Conservation (phyloP, 2,797 vertebrate genomes). For the Chrysocyon brachyurus region DNA sequence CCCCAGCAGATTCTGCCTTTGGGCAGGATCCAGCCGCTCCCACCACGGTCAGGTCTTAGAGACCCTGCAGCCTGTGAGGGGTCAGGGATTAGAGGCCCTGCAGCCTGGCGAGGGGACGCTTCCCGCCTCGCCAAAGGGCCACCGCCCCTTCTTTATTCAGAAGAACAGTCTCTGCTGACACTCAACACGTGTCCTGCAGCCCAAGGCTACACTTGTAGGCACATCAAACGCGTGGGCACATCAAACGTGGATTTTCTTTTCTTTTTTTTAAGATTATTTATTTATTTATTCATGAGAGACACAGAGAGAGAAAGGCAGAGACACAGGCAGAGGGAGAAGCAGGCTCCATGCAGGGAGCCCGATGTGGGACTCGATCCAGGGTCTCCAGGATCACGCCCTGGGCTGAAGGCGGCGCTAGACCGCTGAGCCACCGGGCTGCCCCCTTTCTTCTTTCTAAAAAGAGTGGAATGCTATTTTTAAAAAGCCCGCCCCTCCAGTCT, state of each 20-base stretch:
- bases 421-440: no score
- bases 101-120: neutral
- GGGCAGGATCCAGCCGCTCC: neutral
- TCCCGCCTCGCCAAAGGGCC: neutral
- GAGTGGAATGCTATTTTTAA: constrained; percentile 52
- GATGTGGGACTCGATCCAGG: no score
- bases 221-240: neutral
- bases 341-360: no score
- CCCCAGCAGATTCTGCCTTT: neutral
- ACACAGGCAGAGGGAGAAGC: no score
- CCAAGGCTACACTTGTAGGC: neutral
- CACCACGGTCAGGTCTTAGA: neutral
- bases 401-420: no score
- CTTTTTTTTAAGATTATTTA: no score
- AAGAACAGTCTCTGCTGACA: neutral
- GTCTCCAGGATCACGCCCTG: no score
- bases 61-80: neutral
- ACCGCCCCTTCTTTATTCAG: neutral
- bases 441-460: constrained; percentile 12
- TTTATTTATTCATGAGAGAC: no score
- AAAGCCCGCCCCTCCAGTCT: neutral
- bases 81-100: no score
- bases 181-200: neutral
- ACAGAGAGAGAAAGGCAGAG: no score
- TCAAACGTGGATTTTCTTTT: no score